These are phyloP conservation scores for Lagria hirta DNA, from an alignment of 2,888 invertebrate genomes.

Conservation along the genomic window DNA sequence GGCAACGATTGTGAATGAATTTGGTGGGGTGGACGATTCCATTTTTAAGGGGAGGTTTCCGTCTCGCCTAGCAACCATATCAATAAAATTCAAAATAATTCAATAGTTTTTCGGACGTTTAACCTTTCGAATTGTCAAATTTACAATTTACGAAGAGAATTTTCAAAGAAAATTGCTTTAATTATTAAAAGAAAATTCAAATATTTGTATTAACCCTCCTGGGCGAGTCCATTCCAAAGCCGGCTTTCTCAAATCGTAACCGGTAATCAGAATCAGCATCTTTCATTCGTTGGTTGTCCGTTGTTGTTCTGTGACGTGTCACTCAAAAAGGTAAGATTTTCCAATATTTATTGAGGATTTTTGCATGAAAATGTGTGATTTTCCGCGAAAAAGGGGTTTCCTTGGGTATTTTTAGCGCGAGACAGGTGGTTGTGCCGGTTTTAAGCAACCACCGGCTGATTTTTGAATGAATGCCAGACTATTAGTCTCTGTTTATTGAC, in stretches of 20 bases:
- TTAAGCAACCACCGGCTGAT: constrained; percentile 11
- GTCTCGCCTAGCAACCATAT: constrained; percentile 17
- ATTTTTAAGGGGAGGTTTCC: constrained; percentile 31
- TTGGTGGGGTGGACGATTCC: constrained; percentile 57
- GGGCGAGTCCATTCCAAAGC: constrained; percentile 37
- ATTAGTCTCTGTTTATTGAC: background rate
- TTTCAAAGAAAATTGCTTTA: too few relatives aligned
- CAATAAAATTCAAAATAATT: constrained; percentile 8
- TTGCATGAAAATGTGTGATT: constrained; percentile 9
- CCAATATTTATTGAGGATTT: constrained; percentile 20
- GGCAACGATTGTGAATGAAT: constrained; percentile 69
- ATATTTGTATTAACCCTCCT: constrained; percentile 40
- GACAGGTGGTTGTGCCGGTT: constrained; percentile 35
- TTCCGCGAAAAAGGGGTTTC: constrained; percentile 10
- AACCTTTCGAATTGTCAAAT: constrained; percentile 1
- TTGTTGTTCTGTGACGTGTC: constrained; percentile 52
- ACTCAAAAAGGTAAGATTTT: constrained; percentile 47
- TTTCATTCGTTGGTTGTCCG: constrained; percentile 51
- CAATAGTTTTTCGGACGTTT: constrained; percentile 10
- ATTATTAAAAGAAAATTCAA: constrained; percentile 39
- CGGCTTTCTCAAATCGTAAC: constrained; percentile 47
- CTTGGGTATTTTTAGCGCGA: constrained; percentile 33
- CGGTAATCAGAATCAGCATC: constrained; percentile 48
- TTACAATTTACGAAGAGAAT: background rate
- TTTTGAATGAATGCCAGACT: background rate